These are phyloP conservation scores for Drosophila antonietae DNA, from an alignment of 2,888 invertebrate genomes.

Conservation along the genomic window DNA sequence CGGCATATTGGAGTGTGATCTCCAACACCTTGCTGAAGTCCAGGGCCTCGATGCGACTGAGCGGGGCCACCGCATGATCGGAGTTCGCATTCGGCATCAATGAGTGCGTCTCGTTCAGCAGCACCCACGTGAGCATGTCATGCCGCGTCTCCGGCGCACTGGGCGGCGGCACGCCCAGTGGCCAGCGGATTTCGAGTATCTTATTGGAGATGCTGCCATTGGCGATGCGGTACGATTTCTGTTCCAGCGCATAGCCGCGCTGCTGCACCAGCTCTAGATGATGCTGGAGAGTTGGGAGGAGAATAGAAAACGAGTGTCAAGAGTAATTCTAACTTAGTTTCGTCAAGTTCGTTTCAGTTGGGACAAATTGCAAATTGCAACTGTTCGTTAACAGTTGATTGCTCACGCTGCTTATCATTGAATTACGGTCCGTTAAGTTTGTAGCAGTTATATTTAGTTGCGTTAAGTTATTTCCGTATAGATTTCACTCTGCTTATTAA, in stretches of 20 bases:
- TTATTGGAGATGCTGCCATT: slow-evolving; percentile 86
- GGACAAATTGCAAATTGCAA: too few species aligned
- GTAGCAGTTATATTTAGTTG: background rate
- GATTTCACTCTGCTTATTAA: background rate
- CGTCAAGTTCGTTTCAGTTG: background rate
- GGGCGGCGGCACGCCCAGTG: slow-evolving; percentile 89
- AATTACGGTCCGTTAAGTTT: too few species aligned
- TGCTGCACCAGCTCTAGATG: slow-evolving; percentile 85
- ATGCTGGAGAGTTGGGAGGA: slow-evolving; percentile 77
- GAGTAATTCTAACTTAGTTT: background rate
- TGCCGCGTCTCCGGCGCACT: slow-evolving; percentile 90
- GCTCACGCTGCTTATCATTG: background rate
- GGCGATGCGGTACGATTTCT: slow-evolving; percentile 83
- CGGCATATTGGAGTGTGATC: slow-evolving; percentile 85
- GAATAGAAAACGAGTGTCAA: background rate
- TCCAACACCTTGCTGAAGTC: slow-evolving; percentile 88
- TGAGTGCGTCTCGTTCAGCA: slow-evolving; percentile 93
- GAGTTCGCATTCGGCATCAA: slow-evolving; percentile 94
- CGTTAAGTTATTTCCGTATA: background rate
- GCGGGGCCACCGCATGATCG: slow-evolving; percentile 88
- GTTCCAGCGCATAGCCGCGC: slow-evolving; percentile 81
- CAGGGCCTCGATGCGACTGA: slow-evolving; percentile 88
- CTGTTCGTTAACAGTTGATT: background rate
- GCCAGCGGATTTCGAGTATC: slow-evolving; percentile 88
- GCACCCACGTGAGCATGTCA: slow-evolving; percentile 94